A percentile compares a stretch with the other conserved stretches of the same genome.
Conservation (phyloP, 2,888 invertebrate species). For the Lochmaea capreae region DNA sequence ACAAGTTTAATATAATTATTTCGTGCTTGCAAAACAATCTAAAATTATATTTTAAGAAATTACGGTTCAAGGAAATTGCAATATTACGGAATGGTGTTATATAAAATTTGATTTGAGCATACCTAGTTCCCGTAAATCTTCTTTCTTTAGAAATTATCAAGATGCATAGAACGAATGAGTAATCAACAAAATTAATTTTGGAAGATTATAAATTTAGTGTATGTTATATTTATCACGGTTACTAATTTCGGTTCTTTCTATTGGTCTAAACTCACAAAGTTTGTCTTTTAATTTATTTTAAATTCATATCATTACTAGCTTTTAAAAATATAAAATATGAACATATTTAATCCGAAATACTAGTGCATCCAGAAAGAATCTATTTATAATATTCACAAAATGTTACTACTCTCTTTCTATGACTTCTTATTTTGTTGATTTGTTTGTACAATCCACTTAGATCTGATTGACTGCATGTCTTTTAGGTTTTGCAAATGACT, state of each 20-base stretch:
- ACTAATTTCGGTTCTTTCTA: too few species aligned
- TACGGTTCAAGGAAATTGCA: too few species aligned
- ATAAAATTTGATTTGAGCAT: background rate
- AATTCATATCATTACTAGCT: background rate
- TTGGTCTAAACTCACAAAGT: too few species aligned
- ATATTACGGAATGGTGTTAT: background rate
- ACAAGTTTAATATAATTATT: too few species aligned
- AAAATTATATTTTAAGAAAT: too few species aligned
- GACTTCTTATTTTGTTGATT: slow-evolving; percentile 40
- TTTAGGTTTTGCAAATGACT: slow-evolving; percentile 59
- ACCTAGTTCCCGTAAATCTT: background rate
- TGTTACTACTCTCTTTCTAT: slow-evolving; percentile 7
- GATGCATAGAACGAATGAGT: too few species aligned
- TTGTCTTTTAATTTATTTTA: background rate
- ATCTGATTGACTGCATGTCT: slow-evolving; percentile 60
- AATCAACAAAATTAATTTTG: too few species aligned
- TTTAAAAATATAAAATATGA: slow-evolving; percentile 6
- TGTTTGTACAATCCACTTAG: slow-evolving; percentile 59
- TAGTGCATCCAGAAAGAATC: slow-evolving; percentile 4
- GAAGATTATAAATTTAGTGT: too few species aligned
- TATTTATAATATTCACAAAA: slow-evolving; percentile 27
- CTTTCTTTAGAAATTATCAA: too few species aligned
- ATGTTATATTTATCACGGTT: too few species aligned
- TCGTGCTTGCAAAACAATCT: too few species aligned
- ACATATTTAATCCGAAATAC: slow-evolving; percentile 6